phyloP scores from a whole-genome alignment of 1,140 invertebrate species.

The Meloidogyne hapla region DNA sequence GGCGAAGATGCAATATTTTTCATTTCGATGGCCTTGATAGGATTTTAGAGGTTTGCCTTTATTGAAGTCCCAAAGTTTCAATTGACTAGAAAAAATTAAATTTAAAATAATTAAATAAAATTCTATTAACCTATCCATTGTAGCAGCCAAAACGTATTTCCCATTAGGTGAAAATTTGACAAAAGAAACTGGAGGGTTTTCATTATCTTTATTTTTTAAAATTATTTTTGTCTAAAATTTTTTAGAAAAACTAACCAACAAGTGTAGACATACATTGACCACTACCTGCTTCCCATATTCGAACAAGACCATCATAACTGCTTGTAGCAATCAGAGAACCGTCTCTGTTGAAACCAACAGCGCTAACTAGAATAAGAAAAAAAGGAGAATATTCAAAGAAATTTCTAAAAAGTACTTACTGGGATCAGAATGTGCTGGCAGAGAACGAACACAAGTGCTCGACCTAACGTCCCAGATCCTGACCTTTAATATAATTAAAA shows the following conservation, averaged over 20 bases:
- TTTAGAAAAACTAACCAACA: slow-evolving; percentile 69
- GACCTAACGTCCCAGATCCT: slow-evolving; percentile 98
- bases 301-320: slow-evolving; percentile 97
- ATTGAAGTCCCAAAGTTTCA: slow-evolving; percentile 98
- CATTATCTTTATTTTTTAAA: slow-evolving; percentile 71
- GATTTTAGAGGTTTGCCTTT: slow-evolving; percentile 91
- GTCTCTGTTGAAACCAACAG: slow-evolving; percentile 91
- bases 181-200: slow-evolving; percentile 98
- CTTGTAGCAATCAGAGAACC: slow-evolving; percentile 96
- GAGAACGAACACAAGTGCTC: slow-evolving; percentile 83
- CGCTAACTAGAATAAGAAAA: too few relatives aligned
- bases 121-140: slow-evolving; percentile 78
- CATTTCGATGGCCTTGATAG: slow-evolving; percentile 95
- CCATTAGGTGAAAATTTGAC: slow-evolving; percentile 99
- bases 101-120: background rate
- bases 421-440: slow-evolving; percentile 98
- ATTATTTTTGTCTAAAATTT: background rate
- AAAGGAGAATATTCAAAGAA: background rate
- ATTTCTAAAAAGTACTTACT: background rate
- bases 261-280: slow-evolving; percentile 98
- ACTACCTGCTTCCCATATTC: slow-evolving; percentile 98
- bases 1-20: slow-evolving; percentile 99
- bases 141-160: slow-evolving; percentile 97
- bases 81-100: slow-evolving; percentile 69
- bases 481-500: background rate